These are phyloP conservation scores for Xiphorhynchus erythropygius DNA, from an alignment of 2,797 vertebrate species.

Conservation along the genomic window DNA sequence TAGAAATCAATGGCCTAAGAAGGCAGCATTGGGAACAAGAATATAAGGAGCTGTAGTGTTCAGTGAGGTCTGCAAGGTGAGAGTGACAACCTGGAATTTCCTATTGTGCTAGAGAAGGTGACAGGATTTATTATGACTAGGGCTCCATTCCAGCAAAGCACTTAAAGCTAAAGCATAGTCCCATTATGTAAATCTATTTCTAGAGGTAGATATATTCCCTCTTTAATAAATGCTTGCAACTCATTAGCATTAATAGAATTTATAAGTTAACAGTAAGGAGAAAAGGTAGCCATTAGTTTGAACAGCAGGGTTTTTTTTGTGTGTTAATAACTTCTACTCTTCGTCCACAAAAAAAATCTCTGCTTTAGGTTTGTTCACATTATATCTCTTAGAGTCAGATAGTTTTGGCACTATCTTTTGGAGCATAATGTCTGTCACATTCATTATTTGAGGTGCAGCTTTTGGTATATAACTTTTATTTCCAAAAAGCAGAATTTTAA, in stretches of 20 bases:
- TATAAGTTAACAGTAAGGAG: neutral
- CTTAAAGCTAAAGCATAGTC: neutral
- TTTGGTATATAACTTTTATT: neutral
- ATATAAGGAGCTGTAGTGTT: neutral
- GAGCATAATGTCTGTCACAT: neutral
- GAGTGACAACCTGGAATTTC: neutral
- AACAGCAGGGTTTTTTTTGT: neutral
- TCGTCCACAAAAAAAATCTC: neutral
- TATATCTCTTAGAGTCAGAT: neutral
- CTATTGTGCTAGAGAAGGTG: neutral
- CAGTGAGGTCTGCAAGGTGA: neutral
- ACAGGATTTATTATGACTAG: neutral
- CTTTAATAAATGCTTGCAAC: neutral
- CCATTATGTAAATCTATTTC: slow-evolving; percentile 14
- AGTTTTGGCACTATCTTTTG: neutral
- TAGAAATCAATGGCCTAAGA: neutral
- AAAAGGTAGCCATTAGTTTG: neutral
- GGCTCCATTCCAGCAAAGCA: neutral
- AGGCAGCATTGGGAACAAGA: neutral
- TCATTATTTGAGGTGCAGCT: neutral
- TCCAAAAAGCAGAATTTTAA: neutral
- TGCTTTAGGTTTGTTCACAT: neutral
- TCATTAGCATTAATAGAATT: neutral
- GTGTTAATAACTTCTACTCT: neutral
- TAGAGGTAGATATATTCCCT: neutral